phyloP scores from a whole-genome alignment of 2,113 vertebrate species.

The Sorex araneus region DNA sequence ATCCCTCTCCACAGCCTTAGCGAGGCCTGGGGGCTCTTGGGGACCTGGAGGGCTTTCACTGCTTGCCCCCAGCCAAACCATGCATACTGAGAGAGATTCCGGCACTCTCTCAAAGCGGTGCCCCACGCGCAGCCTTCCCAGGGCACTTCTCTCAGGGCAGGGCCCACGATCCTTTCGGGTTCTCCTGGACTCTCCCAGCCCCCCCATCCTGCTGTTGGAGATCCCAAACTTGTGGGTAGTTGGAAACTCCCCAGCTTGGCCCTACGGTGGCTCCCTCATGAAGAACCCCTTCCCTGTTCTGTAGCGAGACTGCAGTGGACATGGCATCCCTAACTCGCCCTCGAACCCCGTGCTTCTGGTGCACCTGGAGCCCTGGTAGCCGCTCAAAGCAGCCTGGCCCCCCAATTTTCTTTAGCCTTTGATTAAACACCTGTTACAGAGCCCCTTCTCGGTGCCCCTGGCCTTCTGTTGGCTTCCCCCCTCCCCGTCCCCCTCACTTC shows the following conservation, averaged over 20 bases:
- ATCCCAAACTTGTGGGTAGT: conserved; percentile 14
- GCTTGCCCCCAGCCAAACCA: conserved; percentile 23
- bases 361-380: not conserved
- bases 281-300: not conserved
- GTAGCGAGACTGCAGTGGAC: conserved; percentile 31
- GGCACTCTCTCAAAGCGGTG: not conserved
- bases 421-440: not conserved
- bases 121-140: conserved; percentile 5
- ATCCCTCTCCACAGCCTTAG: not conserved
- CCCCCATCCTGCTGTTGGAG: conserved; percentile 44
- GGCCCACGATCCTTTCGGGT: conserved; percentile 32
- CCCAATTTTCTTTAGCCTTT: conserved; percentile 43
- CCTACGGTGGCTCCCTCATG: not conserved
- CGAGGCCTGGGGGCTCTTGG: conserved; percentile 57
- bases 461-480: conserved; percentile 36
- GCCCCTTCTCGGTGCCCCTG: not conserved
- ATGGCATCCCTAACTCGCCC: not conserved
- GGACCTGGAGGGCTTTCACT: conserved; percentile 39
- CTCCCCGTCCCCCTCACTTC: not conserved
- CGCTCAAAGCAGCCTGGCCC: conserved; percentile 51
- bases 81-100: conserved; percentile 32
- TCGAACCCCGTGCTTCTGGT: not conserved
- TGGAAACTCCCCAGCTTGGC: conserved; percentile 20
- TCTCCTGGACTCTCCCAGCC: conserved; percentile 18
- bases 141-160: conserved; percentile 8